Percentiles rank a stretch among this genome's conserved stretches.
Evolutionary conservation across 2,797 vertebrate species (phyloP).

Genomic region (Pantherophis vulpinus): DNA sequence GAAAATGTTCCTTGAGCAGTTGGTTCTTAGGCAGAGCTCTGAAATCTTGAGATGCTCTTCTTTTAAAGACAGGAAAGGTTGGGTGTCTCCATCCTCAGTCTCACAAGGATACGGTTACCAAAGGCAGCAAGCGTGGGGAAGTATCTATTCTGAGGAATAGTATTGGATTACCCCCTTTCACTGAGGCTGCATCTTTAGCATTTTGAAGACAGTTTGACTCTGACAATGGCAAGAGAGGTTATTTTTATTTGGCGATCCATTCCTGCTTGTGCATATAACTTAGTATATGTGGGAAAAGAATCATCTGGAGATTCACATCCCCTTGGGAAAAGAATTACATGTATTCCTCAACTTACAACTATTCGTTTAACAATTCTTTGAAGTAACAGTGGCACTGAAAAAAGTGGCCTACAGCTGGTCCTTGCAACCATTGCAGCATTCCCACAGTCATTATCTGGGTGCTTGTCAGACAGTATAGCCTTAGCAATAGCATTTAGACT

Average conservation of each 20-base stretch:
- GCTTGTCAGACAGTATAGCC: not conserved
- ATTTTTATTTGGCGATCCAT: not conserved
- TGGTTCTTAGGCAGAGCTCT: conserved; percentile 34
- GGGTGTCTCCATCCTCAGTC: conserved; percentile 37
- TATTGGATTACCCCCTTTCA: conserved; percentile 51
- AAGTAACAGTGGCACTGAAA: not conserved
- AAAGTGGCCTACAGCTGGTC: not conserved
- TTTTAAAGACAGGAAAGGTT: conserved; percentile 27
- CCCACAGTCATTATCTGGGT: not conserved
- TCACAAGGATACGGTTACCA: conserved; percentile 52
- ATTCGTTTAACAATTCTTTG: not conserved
- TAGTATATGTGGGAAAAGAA: not conserved
- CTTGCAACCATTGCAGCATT: not conserved
- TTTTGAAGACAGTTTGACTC: conserved; percentile 38
- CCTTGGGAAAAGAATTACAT: not conserved
- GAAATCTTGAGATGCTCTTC: conserved; percentile 54
- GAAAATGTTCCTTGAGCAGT: conserved; percentile 36
- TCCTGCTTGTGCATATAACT: not conserved
- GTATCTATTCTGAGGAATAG: conserved; percentile 58
- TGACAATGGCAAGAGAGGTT: not conserved
- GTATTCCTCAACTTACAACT: not conserved
- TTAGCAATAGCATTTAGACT: not conserved
- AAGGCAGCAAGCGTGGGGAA: conserved; percentile 13
- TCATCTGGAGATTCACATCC: not conserved
- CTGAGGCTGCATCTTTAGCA: not conserved